Evolutionary conservation across 2,797 vertebrate genomes (phyloP), one percentile per base, ranked within the genome.

Genomic region (Trachurus trachurus): DNA sequence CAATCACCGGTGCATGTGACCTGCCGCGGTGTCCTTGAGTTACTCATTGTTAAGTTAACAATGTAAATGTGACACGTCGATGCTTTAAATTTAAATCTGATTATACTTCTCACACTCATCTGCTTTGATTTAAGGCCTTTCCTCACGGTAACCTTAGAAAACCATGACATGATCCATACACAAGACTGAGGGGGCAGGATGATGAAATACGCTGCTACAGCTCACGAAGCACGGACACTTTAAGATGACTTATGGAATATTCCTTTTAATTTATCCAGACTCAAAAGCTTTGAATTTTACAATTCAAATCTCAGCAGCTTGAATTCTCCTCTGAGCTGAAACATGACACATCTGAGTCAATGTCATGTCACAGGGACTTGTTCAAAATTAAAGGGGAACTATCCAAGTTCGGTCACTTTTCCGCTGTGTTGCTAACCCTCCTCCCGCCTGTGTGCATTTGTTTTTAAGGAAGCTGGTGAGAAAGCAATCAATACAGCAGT

Each of bases 1-100:
- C 19, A n/a, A 17, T 34, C 53, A 15, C 21, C 6, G 0, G 13
- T 47, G 54, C 56, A 34, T 21, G 65, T 73, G 59, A 53, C 53
- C 62, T 50, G 34, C 40, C 21, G 29, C 39, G 44, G 52, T n/a
- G 54, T 53, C 54, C 56, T 47, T 50, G 29, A 59, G 31, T 29
- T 53, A 19, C 21, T 64, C 13, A 26, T 10, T 44, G 60, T n/a
- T n/a, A 26, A 49, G 8, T 54, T 21, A 22, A 17, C 21, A 66
- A 31, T 50, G 53, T 37, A 74, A 71, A 80, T 56, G 21, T 42
- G 54, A 59, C 19, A 12, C 40, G 10, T 56, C 44, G 19, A 66
- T 29, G 52, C 34, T 39, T 66, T 19, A 17, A 9, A 40, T 45
- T 42, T 64, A 29, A 58, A 66, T 57, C 7, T 13, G 29, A 66